Percentiles rank a stretch among this genome's conserved stretches.
Evolutionary conservation across 2,888 invertebrate species (phyloP).

Genomic region (Acrobasis repandana): DNA sequence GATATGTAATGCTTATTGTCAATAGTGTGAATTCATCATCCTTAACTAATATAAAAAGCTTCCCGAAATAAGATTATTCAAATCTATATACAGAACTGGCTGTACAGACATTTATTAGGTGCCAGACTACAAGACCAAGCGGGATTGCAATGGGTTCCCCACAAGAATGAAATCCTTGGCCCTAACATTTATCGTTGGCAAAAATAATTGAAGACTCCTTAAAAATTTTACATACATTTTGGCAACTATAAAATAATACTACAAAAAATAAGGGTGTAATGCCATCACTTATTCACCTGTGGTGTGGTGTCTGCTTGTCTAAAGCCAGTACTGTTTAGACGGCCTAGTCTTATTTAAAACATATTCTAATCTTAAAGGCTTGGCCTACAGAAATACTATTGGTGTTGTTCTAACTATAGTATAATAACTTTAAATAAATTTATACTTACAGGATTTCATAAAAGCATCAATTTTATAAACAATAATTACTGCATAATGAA

Average conservation of each 20-base stretch:
- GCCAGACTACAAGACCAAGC: too few relatives aligned
- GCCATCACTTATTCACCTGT: too few relatives aligned
- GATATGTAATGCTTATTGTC: constrained; percentile 44
- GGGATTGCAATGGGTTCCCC: too few relatives aligned
- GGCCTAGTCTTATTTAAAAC: not conserved
- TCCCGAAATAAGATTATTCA: not conserved
- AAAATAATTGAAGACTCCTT: too few relatives aligned
- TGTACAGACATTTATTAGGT: too few relatives aligned
- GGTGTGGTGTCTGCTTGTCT: too few relatives aligned
- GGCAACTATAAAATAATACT: too few relatives aligned
- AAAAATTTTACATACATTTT: too few relatives aligned
- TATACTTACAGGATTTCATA: constrained; percentile 31
- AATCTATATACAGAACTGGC: not conserved
- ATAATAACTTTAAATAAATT: constrained; percentile 31
- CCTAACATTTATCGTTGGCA: too few relatives aligned
- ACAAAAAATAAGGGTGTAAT: too few relatives aligned
- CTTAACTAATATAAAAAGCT: not conserved
- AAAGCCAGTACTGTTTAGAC: too few relatives aligned
- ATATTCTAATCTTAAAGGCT: constrained; percentile 12
- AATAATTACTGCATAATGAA: constrained; percentile 39
- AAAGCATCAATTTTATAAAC: constrained; percentile 24
- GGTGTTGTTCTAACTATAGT: constrained; percentile 20
- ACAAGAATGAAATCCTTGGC: too few relatives aligned
- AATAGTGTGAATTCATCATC: constrained; percentile 24
- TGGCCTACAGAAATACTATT: constrained; percentile 17